Evolutionary conservation across 2,888 invertebrate genomes (phyloP), one percentile per base, ranked within the genome.

Genomic region (Microplitis manilae): DNA sequence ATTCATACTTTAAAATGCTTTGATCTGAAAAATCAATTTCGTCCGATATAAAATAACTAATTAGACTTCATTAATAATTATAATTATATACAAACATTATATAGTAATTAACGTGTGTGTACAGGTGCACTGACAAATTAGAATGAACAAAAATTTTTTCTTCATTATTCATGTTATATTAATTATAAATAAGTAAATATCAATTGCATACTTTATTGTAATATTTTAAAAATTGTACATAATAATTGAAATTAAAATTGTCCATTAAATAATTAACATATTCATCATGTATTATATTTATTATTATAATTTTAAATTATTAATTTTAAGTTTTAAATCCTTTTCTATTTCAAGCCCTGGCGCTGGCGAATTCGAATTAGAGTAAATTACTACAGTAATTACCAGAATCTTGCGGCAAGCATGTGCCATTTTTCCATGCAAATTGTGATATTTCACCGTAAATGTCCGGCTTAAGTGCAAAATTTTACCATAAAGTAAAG

Each of bases 201-300:
- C 13, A 50, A 50, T 9, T 50, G 50, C 41, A 17, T 17, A 17
- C 40, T 17, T 5, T 41, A 68, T 17, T 68, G 17, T 41, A 68
- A 41, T 68, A 68, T 41, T 68, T 41, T 9, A 15, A 17, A 68
- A 17, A 68, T 41, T 68, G 68, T 68, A 68, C 40, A 68, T 68
- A 68, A 41, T 5, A 68, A 68, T 68, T 68, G 4, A 38, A 68
- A 68, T 15, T 1, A 8, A 68, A 68, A 68, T 15, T 50, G 50
- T 50, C 50, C 50, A 50, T 50, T 50, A 50, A 50, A 50, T 50
- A 50, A 50, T 40, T 68, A 17, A 9, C 17, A n/a, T 68, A 17
- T 68, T 68, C 5, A 68, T 41, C 20, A 7, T 41, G 13, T 15
- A 41, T 41, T 68, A 13, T 1, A 13, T 50, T 50, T 50, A 50